Evolutionary conservation across 2,888 invertebrate species (phyloP).

Genomic region (Seira ritae): DNA sequence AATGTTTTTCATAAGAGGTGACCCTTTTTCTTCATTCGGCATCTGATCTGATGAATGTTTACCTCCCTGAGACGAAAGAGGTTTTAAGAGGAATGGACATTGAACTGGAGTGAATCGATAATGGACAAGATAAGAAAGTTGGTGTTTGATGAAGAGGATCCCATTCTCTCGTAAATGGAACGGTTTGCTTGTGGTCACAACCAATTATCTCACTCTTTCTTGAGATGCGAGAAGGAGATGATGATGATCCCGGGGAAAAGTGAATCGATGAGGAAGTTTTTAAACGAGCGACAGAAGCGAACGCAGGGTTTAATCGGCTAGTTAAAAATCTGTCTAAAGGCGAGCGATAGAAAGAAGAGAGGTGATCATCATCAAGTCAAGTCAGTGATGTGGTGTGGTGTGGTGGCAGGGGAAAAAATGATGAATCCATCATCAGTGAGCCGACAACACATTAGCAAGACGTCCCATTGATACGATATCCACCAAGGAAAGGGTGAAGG

Average conservation of each 20-base stretch:
- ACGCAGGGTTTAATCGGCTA: slow-evolving; percentile 41
- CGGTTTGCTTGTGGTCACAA: slow-evolving; percentile 60
- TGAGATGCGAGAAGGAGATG: slow-evolving; percentile 4
- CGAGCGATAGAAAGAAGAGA: slow-evolving; percentile 12
- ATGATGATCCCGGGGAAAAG: background rate
- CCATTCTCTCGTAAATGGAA: background rate
- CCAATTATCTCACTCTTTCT: slow-evolving; percentile 49
- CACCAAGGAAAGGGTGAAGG: no score
- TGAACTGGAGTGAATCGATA: no score
- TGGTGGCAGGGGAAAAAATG: slow-evolving; percentile 26
- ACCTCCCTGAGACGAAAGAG: no score
- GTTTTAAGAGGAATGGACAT: no score
- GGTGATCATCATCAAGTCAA: slow-evolving; percentile 27
- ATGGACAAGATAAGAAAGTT: no score
- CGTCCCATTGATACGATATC: no score
- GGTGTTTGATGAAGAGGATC: slow-evolving; percentile 11
- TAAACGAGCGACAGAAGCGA: no score
- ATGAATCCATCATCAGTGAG: slow-evolving; percentile 25
- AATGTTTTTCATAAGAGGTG: no score
- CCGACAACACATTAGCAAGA: slow-evolving; percentile 37
- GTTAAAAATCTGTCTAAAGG: slow-evolving; percentile 37
- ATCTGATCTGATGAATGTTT: no score
- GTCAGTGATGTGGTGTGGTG: no score
- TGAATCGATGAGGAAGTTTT: background rate
- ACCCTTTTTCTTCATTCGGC: no score